A percentile compares a stretch with the other conserved stretches of the same genome.
phyloP scores from a whole-genome alignment of 2,113 vertebrate species.

The Puntigrus tetrazona region DNA sequence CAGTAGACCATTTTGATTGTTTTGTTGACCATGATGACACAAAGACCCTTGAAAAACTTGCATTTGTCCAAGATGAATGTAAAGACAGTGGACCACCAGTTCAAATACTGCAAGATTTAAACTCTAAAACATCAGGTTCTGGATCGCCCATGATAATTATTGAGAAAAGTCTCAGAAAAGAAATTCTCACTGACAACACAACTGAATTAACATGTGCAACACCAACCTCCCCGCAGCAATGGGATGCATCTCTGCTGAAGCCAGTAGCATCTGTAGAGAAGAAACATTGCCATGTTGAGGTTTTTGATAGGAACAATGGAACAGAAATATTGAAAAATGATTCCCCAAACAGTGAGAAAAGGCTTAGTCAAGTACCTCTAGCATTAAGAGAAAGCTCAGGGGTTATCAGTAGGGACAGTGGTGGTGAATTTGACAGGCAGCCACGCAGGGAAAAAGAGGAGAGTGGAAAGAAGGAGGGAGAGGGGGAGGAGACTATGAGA shows the following conservation, averaged over 20 bases:
- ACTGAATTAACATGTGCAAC: constrained; percentile 10
- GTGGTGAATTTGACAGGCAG: constrained; percentile 57
- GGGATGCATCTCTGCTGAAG: not conserved
- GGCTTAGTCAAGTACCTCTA: constrained; percentile 34
- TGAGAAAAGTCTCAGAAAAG: constrained; percentile 3
- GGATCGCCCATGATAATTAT: constrained; percentile 4
- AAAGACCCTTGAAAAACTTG: not conserved
- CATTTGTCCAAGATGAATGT: constrained; percentile 12
- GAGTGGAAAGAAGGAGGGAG: constrained; percentile 61
- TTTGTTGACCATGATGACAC: not conserved
- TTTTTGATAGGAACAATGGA: constrained; percentile 49
- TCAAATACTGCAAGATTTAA: not conserved
- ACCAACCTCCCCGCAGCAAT: constrained; percentile 12
- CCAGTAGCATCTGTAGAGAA: not conserved
- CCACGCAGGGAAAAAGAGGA: constrained; percentile 61
- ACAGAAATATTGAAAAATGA: constrained; percentile 38
- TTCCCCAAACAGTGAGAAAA: constrained; percentile 59
- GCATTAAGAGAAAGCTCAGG: constrained; percentile 70
- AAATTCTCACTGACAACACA: constrained; percentile 24
- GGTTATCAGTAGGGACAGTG: constrained; percentile 61
- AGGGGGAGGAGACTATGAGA: constrained; percentile 68
- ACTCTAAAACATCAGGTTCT: not conserved
- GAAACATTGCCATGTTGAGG: constrained; percentile 10
- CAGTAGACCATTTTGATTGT: constrained; percentile 6
- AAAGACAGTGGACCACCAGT: not conserved